A percentile compares a stretch with the other conserved stretches of the same genome.
Conservation (phyloP, 2,113 vertebrate genomes). For the Indri indri region DNA sequence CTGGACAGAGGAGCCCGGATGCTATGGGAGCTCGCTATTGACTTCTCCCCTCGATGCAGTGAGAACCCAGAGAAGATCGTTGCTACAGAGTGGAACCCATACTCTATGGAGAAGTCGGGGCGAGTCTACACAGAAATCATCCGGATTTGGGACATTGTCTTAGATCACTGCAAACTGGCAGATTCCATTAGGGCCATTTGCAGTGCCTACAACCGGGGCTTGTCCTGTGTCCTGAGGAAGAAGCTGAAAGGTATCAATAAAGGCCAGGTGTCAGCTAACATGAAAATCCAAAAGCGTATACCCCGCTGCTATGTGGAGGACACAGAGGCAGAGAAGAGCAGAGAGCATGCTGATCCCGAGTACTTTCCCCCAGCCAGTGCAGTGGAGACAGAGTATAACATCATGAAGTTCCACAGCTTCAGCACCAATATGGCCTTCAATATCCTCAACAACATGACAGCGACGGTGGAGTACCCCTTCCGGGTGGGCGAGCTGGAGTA, state of each 20-base stretch:
- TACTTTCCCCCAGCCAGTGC: slow-evolving; percentile 88
- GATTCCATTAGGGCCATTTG: slow-evolving; percentile 83
- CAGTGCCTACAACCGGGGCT: slow-evolving; percentile 85
- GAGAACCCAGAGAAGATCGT: slow-evolving; percentile 86
- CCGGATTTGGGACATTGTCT: slow-evolving; percentile 88
- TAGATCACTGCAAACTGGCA: slow-evolving; percentile 86
- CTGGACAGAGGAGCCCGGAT: slow-evolving; percentile 87
- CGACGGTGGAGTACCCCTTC: slow-evolving; percentile 88
- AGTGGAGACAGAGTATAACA: slow-evolving; percentile 86
- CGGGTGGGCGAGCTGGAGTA: slow-evolving; percentile 89
- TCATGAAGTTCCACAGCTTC: slow-evolving; percentile 91
- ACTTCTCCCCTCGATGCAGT: slow-evolving; percentile 89
- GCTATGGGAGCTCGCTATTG: slow-evolving; percentile 88
- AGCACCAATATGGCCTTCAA: slow-evolving; percentile 89
- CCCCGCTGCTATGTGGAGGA: slow-evolving; percentile 87
- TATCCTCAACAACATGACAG: slow-evolving; percentile 84
- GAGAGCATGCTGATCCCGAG: slow-evolving; percentile 68
- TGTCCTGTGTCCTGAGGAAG: slow-evolving; percentile 85
- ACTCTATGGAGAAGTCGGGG: slow-evolving; percentile 73
- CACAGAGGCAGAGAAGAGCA: slow-evolving; percentile 68
- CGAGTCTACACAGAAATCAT: slow-evolving; percentile 89
- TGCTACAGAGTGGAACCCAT: slow-evolving; percentile 65
- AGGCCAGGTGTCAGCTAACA: slow-evolving; percentile 60
- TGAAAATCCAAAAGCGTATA: slow-evolving; percentile 79
- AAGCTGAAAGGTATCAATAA: slow-evolving; percentile 86